Conservation (phyloP, 2,888 invertebrate genomes). For the Torymus auratus region DNA sequence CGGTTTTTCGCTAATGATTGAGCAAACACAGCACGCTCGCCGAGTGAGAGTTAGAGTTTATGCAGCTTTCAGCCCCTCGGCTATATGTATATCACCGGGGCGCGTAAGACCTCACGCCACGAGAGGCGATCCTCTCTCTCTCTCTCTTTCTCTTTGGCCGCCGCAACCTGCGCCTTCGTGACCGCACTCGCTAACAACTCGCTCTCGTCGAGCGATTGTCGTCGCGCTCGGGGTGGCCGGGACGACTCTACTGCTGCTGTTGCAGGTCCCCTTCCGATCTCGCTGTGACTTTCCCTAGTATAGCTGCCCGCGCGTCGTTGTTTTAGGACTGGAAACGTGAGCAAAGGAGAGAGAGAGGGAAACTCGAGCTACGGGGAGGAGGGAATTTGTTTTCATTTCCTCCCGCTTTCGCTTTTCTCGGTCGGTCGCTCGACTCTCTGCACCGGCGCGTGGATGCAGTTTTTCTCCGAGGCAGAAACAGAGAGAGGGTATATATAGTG, state of each 20-base stretch:
- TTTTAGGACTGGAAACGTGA: constrained; percentile 59
- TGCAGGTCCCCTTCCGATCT: background rate
- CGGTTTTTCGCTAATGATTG: constrained; percentile 37
- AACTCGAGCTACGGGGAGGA: constrained; percentile 59
- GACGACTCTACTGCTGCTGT: background rate
- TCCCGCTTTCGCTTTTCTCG: constrained; percentile 24
- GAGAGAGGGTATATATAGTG: background rate
- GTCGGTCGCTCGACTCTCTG: too few species aligned
- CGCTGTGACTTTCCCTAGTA: constrained; percentile 40
- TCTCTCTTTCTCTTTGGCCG: too few species aligned
- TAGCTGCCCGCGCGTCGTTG: constrained; percentile 52
- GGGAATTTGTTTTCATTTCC: constrained; percentile 69
- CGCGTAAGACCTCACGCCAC: constrained; percentile 68
- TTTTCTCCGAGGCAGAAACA: constrained; percentile 37
- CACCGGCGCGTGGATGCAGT: constrained; percentile 44
- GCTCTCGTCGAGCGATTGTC: constrained; percentile 52
- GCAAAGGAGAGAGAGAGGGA: constrained; percentile 58
- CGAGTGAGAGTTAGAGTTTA: constrained; percentile 24
- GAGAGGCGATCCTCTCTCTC: constrained; percentile 68
- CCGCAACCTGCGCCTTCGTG: constrained; percentile 64
- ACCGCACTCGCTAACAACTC: constrained; percentile 64
- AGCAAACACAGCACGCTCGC: constrained; percentile 19
- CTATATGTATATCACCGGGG: background rate
- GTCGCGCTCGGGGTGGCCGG: constrained; percentile 55
- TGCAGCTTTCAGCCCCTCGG: constrained; percentile 22